Evolutionary conservation across 2,888 invertebrate species (phyloP).

Genomic region (Chydorus sphaericus): DNA sequence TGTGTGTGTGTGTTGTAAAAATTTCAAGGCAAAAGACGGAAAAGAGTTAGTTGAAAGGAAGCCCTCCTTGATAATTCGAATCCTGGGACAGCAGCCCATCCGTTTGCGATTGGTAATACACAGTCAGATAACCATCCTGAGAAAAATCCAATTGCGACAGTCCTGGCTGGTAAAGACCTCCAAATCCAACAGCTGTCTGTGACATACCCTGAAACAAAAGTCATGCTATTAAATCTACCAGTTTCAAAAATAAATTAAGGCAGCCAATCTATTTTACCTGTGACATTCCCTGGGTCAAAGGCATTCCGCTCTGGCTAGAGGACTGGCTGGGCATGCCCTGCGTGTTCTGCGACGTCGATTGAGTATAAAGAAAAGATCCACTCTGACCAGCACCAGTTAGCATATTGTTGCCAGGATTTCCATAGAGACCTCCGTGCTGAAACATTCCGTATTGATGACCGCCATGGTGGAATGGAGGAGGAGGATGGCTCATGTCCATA

Average conservation of each 20-base stretch:
- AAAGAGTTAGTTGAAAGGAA: too few relatives aligned
- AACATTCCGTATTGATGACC: too few relatives aligned
- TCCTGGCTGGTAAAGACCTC: conserved; percentile 51
- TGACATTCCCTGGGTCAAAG: conserved; percentile 33
- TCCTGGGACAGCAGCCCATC: conserved; percentile 90
- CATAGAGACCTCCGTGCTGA: not conserved
- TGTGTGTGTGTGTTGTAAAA: too few relatives aligned
- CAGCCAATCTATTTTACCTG: conserved; percentile 23
- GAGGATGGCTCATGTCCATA: conserved; percentile 71
- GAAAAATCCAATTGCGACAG: conserved; percentile 50
- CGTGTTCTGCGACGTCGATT: conserved; percentile 21
- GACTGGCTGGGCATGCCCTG: conserved; percentile 42
- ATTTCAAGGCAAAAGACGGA: too few relatives aligned
- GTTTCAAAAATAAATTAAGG: not conserved
- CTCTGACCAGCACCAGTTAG: not conserved
- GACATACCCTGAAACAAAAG: conserved; percentile 43
- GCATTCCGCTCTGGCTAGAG: conserved; percentile 33
- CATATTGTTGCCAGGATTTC: not conserved
- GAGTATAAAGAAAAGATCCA: conserved; percentile 8
- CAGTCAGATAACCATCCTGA: conserved; percentile 27
- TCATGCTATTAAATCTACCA: not conserved
- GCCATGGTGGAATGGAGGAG: conserved; percentile 57
- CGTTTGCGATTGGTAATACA: conserved; percentile 81
- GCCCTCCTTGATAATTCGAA: conserved; percentile 61
- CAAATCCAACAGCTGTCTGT: conserved; percentile 40